A percentile compares a stretch with the other conserved stretches of the same genome.
phyloP scores from a whole-genome alignment of 2,113 vertebrate genomes.

The Protomyctophum bolini region DNA sequence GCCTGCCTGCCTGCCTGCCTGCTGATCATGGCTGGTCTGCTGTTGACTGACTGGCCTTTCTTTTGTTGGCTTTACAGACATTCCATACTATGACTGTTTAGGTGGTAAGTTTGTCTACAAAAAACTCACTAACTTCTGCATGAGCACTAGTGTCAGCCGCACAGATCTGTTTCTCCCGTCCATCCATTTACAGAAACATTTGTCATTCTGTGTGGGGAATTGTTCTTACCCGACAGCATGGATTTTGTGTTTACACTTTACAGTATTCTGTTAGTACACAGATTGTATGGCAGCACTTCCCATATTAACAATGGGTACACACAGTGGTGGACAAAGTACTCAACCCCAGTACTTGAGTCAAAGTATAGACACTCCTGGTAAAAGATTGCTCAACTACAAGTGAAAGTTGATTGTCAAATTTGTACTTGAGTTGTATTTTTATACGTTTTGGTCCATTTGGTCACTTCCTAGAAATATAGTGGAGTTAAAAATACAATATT shows the following conservation, averaged over 20 bases:
- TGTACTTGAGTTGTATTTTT: too few species aligned
- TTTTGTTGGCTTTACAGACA: slow-evolving; percentile 79
- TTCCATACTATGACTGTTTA: slow-evolving; percentile 81
- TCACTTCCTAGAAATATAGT: too few species aligned
- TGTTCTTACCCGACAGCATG: background rate
- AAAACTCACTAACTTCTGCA: slow-evolving; percentile 45
- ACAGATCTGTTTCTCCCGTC: background rate
- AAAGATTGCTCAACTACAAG: too few species aligned
- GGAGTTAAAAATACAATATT: too few species aligned
- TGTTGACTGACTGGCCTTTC: slow-evolving; percentile 52
- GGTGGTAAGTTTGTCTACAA: slow-evolving; percentile 77
- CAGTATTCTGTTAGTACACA: slow-evolving; percentile 4
- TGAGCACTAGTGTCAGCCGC: slow-evolving; percentile 25
- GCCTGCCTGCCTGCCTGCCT: background rate
- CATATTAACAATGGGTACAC: too few species aligned
- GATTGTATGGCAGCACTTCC: slow-evolving; percentile 12
- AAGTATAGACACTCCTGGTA: too few species aligned
- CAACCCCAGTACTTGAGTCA: too few species aligned
- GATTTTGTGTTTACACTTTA: slow-evolving; percentile 1
- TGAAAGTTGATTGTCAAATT: too few species aligned
- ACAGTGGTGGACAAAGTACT: too few species aligned
- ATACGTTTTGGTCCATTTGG: too few species aligned
- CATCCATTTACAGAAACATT: background rate
- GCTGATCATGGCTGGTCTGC: slow-evolving; percentile 4
- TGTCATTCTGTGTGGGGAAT: background rate